Percentiles rank a stretch among this genome's conserved stretches.
Conservation (phyloP, 2,888 invertebrate genomes). For the Acronicta psi region DNA sequence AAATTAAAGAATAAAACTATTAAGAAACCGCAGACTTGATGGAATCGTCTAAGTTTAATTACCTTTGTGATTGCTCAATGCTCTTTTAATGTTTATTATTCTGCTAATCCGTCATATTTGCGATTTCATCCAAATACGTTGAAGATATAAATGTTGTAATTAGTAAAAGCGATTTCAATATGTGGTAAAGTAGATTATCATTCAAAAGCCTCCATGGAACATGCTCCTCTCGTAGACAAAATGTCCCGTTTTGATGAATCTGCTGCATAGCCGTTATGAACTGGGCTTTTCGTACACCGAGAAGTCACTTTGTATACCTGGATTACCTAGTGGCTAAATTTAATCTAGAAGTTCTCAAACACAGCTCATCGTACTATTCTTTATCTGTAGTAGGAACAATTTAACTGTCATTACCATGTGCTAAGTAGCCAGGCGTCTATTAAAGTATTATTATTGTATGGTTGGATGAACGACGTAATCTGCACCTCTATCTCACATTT, state of each 20-base stretch:
- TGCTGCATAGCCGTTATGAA: too few relatives aligned
- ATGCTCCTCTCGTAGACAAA: too few relatives aligned
- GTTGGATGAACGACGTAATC: slow-evolving; percentile 69
- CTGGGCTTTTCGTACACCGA: too few relatives aligned
- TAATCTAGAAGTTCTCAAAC: too few relatives aligned
- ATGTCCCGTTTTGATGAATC: too few relatives aligned
- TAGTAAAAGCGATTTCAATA: too few relatives aligned
- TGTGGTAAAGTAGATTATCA: too few relatives aligned
- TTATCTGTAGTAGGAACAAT: slow-evolving; percentile 29
- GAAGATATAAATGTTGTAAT: too few relatives aligned
- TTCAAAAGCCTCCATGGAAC: too few relatives aligned
- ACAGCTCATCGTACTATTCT: slow-evolving; percentile 6
- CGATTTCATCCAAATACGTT: background rate
- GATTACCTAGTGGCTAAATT: too few relatives aligned
- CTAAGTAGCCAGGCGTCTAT: slow-evolving; percentile 39
- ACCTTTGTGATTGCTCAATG: slow-evolving; percentile 28
- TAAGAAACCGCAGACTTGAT: slow-evolving; percentile 43
- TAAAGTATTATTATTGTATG: slow-evolving; percentile 64
- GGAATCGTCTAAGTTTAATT: slow-evolving; percentile 27
- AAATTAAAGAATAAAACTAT: slow-evolving; percentile 2
- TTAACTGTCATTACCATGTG: slow-evolving; percentile 38
- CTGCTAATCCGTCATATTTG: background rate
- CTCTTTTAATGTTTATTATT: background rate
- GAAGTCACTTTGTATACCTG: too few relatives aligned
- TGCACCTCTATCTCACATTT: slow-evolving; percentile 52